Evolutionary conservation across 2,797 vertebrate species (phyloP), one percentile per base, ranked within the genome.

Genomic region (Aulostomus chinensis): DNA sequence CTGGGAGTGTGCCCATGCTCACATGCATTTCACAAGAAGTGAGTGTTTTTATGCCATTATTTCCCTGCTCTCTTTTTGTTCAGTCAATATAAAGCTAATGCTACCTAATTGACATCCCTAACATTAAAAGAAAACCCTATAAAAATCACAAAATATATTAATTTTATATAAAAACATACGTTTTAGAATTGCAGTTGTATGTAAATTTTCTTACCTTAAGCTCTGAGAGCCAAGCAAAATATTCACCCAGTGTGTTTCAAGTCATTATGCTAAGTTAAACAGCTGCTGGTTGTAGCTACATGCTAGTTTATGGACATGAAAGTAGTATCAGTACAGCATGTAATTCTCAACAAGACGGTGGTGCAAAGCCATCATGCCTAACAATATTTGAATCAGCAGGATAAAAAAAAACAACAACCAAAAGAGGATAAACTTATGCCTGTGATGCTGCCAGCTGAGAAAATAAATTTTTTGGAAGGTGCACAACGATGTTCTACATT

Each of bases 11-110:
- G 93, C 39, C 91, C 91, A 0, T 94, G 93, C 70, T 91, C 92
- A 13, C 93, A 93, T 35, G 92, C 92, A 83, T 94, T 94, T 88
- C 93, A 94, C 84, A 92, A 93, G 89, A 94, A 93, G 93, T 94
- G 76, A 93, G 93, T 87, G 13, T 8, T 13, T 5, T 4, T 30
- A 4, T 38, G 26, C 10, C n/a, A n/a, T n/a, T n/a, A n/a, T n/a
- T n/a, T n/a, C n/a, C n/a, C n/a, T n/a, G n/a, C 34, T 36, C 5
- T 6, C 17, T 11, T 5, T 24, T 10, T 16, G 9, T 22, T n/a
- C 4, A n/a, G 26, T 12, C 16, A 21, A 18, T 31, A 38, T 34
- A 17, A 9, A 37, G 10, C 8, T 17, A 4, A 7, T 10, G 33
- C 12, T 18, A 4, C 5, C 6, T 28, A 17, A n/a, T n/a, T n/a